A percentile compares a stretch with the other conserved stretches of the same genome.
Evolutionary conservation across 2,888 invertebrate genomes (phyloP).

Genomic region (Hymenopus coronatus): DNA sequence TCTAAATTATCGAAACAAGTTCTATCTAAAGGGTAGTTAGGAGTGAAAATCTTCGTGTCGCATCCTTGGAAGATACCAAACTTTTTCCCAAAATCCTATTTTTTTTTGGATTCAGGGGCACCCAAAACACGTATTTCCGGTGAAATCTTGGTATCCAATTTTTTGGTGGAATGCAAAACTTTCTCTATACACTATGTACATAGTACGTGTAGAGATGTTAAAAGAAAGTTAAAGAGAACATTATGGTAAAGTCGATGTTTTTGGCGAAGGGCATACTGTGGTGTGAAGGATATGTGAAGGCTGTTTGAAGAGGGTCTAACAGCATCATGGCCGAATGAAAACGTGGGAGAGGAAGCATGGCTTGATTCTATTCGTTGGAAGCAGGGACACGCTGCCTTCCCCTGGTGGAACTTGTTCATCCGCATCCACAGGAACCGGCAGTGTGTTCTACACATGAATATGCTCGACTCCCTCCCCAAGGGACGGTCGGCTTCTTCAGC

Average conservation of each 20-base stretch:
- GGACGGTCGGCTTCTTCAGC: background rate
- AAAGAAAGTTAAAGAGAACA: no score
- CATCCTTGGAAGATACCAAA: no score
- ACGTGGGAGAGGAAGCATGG: background rate
- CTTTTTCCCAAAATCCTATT: no score
- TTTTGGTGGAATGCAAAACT: no score
- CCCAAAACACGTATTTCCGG: no score
- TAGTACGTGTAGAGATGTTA: no score
- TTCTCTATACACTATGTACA: no score
- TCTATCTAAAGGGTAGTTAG: no score
- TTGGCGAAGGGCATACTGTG: background rate
- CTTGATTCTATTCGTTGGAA: slow-evolving; percentile 13
- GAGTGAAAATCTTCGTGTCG: no score
- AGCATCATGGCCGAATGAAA: slow-evolving; percentile 4
- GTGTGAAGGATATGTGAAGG: background rate
- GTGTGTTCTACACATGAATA: slow-evolving; percentile 2
- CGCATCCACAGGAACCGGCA: background rate
- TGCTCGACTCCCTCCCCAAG: background rate
- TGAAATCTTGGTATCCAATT: no score
- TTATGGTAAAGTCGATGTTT: background rate
- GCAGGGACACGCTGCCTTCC: slow-evolving; percentile 9
- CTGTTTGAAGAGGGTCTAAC: background rate
- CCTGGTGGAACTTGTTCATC: background rate
- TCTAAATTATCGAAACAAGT: no score
- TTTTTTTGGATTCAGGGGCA: no score